Evolutionary conservation across 92 coral and sea anemone species (phyloP).

Genomic region (Zoanthus sociatus): DNA sequence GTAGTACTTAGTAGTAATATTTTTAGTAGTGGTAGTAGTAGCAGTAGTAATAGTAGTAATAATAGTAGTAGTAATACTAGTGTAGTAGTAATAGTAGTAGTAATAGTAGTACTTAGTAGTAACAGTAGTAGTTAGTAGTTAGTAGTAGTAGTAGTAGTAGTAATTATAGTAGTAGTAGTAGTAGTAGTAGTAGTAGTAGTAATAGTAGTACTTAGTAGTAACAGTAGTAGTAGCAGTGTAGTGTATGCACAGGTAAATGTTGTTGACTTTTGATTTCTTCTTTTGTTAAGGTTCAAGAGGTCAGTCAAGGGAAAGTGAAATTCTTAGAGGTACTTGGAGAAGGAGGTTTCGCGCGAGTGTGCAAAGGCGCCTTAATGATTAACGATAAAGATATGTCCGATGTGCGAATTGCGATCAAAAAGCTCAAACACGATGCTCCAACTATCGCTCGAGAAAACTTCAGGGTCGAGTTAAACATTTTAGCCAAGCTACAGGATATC

Average conservation of each 20-base stretch:
- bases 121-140: no score
- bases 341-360: conserved; percentile 87
- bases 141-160: no score
- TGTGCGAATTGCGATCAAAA: conserved; percentile 81
- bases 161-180: no score
- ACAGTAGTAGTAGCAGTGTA: no score
- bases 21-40: no score
- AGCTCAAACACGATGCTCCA: conserved; percentile 80
- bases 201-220: no score
- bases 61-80: no score
- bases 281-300: conserved; percentile 68
- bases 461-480: conserved; percentile 72
- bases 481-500: conserved; percentile 87
- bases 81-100: no score
- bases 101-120: no score
- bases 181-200: no score
- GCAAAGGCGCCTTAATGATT: conserved; percentile 79
- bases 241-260: background rate
- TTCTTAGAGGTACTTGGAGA: conserved; percentile 88
- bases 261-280: background rate
- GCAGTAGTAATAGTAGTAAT: no score
- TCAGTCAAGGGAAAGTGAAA: conserved; percentile 92
- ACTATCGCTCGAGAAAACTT: conserved; percentile 75
- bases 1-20: no score
- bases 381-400: conserved; percentile 74